Evolutionary conservation across 2,888 invertebrate genomes (phyloP).

Genomic region (Aphodius sticticus): DNA sequence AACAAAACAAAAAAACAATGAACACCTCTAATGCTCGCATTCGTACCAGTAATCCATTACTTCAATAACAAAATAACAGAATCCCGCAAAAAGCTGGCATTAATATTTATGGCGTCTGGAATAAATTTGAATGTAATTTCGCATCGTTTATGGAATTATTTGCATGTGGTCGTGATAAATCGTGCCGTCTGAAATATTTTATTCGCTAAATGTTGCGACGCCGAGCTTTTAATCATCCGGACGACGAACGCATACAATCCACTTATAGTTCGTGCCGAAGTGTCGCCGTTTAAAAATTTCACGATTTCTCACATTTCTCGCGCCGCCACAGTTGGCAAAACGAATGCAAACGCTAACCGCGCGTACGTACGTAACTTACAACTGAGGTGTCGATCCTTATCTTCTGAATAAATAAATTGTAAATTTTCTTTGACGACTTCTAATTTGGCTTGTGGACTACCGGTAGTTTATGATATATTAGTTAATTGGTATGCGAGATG

Average conservation of each 20-base stretch:
- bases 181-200: background rate
- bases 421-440: too few relatives aligned
- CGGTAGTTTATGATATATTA: too few relatives aligned
- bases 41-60: background rate
- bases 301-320: slow-evolving; percentile 4
- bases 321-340: background rate
- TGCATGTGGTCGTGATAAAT: background rate
- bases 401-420: too few relatives aligned
- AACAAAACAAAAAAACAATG: too few relatives aligned
- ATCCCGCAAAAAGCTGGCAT: background rate
- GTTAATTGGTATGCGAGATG: too few relatives aligned
- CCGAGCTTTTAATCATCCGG: background rate
- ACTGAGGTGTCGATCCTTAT: too few relatives aligned
- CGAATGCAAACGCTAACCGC: background rate
- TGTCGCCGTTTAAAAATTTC: background rate
- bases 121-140: background rate
- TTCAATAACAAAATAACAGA: background rate
- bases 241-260: background rate
- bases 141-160: background rate
- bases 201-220: background rate
- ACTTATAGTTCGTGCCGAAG: background rate
- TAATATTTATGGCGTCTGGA: slow-evolving; percentile 4
- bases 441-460: too few relatives aligned
- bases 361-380: background rate
- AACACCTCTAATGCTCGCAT: background rate